These are phyloP conservation scores for Spodoptera exigua DNA, from an alignment of 2,888 invertebrate genomes.

Conservation along the genomic window DNA sequence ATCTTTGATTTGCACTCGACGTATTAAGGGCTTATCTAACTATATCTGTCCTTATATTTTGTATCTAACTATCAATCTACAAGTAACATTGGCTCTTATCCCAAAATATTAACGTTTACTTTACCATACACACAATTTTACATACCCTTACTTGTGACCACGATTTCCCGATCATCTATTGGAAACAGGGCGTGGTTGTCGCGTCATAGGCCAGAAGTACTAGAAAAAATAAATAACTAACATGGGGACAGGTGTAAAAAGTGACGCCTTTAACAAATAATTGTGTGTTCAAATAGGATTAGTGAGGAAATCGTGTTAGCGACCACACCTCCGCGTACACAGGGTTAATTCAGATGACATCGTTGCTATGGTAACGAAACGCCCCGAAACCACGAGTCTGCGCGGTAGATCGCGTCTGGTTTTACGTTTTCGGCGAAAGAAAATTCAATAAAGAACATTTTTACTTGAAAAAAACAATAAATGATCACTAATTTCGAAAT, in stretches of 20 bases:
- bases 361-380: constrained; percentile 63
- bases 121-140: constrained; percentile 44
- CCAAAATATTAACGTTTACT: constrained; percentile 54
- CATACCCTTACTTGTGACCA: constrained; percentile 36
- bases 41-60: constrained; percentile 11
- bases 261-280: constrained; percentile 76
- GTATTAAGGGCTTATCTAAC: constrained; percentile 19
- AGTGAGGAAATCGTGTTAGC: constrained; percentile 75
- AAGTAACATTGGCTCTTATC: constrained; percentile 55
- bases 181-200: constrained; percentile 61
- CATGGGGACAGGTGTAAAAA: constrained; percentile 58
- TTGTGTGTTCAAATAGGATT: constrained; percentile 72
- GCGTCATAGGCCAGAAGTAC: constrained; percentile 48
- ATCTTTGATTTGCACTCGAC: constrained; percentile 32
- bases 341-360: constrained; percentile 51
- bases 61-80: constrained; percentile 28
- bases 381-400: constrained; percentile 47
- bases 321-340: constrained; percentile 72
- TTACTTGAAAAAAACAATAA: too few relatives aligned
- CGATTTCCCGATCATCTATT: constrained; percentile 37
- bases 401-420: constrained; percentile 15
- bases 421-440: not conserved
- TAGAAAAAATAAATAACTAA: constrained; percentile 38
- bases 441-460: too few relatives aligned
- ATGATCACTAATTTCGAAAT: too few relatives aligned